These are phyloP conservation scores for Lordiphosa mommai DNA, from an alignment of 1,140 invertebrate genomes.

Conservation along the genomic window DNA sequence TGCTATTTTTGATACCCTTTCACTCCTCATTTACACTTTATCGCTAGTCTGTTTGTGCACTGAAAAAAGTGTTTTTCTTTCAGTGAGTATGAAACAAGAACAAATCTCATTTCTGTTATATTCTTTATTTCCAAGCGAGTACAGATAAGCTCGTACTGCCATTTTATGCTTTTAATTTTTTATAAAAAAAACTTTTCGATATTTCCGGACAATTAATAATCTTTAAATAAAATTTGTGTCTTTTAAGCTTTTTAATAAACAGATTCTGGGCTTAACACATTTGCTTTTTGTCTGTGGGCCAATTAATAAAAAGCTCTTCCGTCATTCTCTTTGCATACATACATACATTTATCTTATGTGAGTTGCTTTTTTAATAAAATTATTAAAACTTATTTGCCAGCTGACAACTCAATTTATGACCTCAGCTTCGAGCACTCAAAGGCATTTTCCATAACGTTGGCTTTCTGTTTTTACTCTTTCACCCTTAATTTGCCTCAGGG, in stretches of 20 bases:
- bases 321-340: constrained; percentile 2
- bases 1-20: no score
- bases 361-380: constrained; percentile 53
- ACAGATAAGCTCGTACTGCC: no score
- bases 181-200: no score
- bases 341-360: constrained; percentile 3
- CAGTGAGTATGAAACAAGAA: no score
- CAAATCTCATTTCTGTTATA: no score
- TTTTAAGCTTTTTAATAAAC: neutral
- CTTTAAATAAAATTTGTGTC: constrained; percentile 16
- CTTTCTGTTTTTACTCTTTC: constrained; percentile 11
- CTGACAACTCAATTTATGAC: constrained; percentile 71
- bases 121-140: no score
- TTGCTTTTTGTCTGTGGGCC: neutral
- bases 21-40: no score
- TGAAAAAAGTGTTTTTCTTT: no score
- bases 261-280: constrained; percentile 22
- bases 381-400: constrained; percentile 67
- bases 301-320: constrained; percentile 43
- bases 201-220: no score
- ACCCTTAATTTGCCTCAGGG: constrained; percentile 27
- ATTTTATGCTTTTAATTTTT: no score
- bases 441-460: constrained; percentile 43
- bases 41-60: no score
- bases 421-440: constrained; percentile 27